These are phyloP conservation scores for Lycopodina hypogea DNA, from an alignment of 37 sponge, comb jelly and placozoan species.

Conservation along the genomic window DNA sequence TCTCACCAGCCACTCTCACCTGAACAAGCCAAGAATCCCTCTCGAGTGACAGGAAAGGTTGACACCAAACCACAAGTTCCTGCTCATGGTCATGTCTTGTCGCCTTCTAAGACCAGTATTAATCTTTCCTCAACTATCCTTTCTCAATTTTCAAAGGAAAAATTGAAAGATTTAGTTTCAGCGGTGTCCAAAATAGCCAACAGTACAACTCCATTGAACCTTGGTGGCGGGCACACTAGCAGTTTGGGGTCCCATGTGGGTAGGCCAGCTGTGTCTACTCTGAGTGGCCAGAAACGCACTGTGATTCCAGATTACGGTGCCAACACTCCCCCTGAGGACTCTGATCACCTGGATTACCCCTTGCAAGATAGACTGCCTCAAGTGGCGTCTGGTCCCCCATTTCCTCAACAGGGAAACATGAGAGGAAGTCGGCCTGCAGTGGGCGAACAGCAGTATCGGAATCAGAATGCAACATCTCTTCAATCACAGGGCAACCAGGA, in stretches of 20 bases:
- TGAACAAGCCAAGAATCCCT: not conserved
- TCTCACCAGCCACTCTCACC: not conserved
- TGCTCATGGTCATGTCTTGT: too few relatives aligned
- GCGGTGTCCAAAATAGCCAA: constrained; percentile 28
- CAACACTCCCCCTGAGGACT: not conserved
- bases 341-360: not conserved
- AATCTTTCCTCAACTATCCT: constrained; percentile 19
- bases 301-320: not conserved
- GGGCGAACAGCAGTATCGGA: not conserved
- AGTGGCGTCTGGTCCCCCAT: not conserved
- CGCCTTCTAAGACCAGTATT: not conserved
- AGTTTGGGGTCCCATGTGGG: not conserved
- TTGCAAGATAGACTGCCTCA: not conserved
- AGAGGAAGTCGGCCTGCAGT: not conserved
- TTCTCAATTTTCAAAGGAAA: constrained; percentile 41
- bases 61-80: not conserved
- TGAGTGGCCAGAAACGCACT: not conserved
- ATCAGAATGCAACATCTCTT: not conserved
- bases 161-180: constrained; percentile 60
- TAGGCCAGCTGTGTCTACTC: not conserved
- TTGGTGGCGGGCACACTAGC: not conserved
- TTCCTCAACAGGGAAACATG: not conserved
- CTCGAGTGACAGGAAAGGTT: not conserved
- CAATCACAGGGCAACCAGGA: not conserved
- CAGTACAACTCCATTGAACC: not conserved